Conservation (phyloP, 1,140 invertebrate genomes). For the Drusus annulatus region DNA sequence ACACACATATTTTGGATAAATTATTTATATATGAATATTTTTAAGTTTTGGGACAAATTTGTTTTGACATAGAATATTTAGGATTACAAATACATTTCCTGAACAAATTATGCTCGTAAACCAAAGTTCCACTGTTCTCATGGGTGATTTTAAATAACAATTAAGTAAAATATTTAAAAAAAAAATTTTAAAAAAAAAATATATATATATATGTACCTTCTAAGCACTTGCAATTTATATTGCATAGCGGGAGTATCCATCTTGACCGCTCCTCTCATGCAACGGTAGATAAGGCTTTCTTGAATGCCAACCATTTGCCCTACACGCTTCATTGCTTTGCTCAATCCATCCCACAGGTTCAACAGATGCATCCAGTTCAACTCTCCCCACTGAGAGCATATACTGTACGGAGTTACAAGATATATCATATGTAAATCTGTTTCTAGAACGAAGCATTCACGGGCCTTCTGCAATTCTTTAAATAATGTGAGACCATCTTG, state of each 20-base stretch:
- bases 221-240: conserved; percentile 69
- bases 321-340: conserved; percentile 86
- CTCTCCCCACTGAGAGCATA: conserved; percentile 82
- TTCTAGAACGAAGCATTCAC: conserved; percentile 92
- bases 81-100: too few species aligned
- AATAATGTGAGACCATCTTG: conserved; percentile 92
- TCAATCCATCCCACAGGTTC: conserved; percentile 87
- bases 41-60: too few species aligned
- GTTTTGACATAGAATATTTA: too few species aligned
- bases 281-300: conserved; percentile 89
- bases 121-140: too few species aligned
- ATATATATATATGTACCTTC: conserved; percentile 41
- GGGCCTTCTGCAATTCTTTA: conserved; percentile 91
- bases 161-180: background rate
- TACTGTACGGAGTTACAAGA: conserved; percentile 90
- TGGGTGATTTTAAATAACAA: too few species aligned
- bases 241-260: conserved; percentile 69
- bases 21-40: too few species aligned
- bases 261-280: conserved; percentile 80
- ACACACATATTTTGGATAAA: too few species aligned
- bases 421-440: conserved; percentile 97
- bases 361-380: conserved; percentile 93
- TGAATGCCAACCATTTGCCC: conserved; percentile 92
- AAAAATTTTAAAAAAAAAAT: too few species aligned
- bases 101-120: too few species aligned